Conservation (phyloP, 1,140 invertebrate species). For the Propsilocerus akamusi region DNA sequence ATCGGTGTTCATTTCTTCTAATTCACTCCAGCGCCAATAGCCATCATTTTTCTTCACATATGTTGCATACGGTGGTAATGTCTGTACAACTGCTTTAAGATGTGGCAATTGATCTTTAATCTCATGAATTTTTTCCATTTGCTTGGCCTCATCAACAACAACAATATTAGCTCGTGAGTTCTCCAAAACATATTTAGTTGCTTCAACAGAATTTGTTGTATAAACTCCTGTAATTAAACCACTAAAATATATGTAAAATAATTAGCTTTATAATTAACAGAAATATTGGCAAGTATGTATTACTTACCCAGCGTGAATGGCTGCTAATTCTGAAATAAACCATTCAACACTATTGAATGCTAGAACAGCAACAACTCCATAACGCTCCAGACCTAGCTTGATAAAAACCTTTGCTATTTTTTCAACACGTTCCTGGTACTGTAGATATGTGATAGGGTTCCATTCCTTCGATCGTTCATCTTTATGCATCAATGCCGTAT, state of each 20-base stretch:
- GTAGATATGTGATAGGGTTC: constrained; percentile 15
- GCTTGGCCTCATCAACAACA: constrained; percentile 65
- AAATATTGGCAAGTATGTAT: background rate
- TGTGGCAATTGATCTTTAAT: constrained; percentile 44
- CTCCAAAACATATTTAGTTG: constrained; percentile 51
- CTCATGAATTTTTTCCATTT: constrained; percentile 58
- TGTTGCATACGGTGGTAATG: background rate
- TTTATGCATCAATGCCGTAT: background rate
- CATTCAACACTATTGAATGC: constrained; percentile 78
- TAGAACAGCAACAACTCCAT: constrained; percentile 62
- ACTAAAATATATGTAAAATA: constrained; percentile 26
- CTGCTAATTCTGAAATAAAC: constrained; percentile 64
- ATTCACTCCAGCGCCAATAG: constrained; percentile 44
- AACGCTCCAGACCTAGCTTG: constrained; percentile 54
- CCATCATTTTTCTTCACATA: background rate
- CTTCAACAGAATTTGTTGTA: constrained; percentile 66
- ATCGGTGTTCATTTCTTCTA: constrained; percentile 47
- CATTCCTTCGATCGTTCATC: background rate
- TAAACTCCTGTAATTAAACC: constrained; percentile 72
- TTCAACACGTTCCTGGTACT: constrained; percentile 48
- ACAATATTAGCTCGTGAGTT: constrained; percentile 58
- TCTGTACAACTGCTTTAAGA: constrained; percentile 66
- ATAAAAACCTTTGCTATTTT: constrained; percentile 65
- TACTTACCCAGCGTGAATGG: constrained; percentile 71
- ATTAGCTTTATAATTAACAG: too few relatives aligned